phyloP scores from a whole-genome alignment of 2,888 invertebrate genomes.

The Drosophila cracens region DNA sequence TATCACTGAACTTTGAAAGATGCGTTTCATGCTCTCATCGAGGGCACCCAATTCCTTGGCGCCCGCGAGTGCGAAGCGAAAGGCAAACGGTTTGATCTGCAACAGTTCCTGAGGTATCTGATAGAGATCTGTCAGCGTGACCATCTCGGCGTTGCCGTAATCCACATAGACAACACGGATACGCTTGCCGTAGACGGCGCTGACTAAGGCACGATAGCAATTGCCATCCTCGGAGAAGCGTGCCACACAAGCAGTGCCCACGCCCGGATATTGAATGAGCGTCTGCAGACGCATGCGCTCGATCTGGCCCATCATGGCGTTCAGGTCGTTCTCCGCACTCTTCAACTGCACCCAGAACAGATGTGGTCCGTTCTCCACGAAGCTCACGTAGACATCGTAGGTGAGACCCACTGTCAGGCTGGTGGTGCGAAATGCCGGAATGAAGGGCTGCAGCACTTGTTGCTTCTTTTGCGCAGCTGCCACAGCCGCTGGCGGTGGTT shows the following conservation, averaged over 20 bases:
- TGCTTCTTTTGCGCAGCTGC: constrained; percentile 36
- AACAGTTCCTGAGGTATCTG: constrained; percentile 91
- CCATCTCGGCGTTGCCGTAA: constrained; percentile 91
- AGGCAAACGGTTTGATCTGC: constrained; percentile 90
- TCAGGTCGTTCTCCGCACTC: constrained; percentile 87
- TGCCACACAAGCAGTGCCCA: constrained; percentile 92
- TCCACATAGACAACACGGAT: constrained; percentile 93
- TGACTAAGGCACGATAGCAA: constrained; percentile 91
- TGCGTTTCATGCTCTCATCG: constrained; percentile 87
- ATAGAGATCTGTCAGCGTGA: constrained; percentile 90
- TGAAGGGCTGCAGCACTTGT: constrained; percentile 42
- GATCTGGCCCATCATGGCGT: constrained; percentile 90
- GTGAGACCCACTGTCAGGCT: constrained; percentile 86
- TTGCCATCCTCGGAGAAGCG: constrained; percentile 89
- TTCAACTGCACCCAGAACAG: constrained; percentile 91
- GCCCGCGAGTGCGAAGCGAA: constrained; percentile 90
- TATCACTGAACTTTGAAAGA: constrained; percentile 89
- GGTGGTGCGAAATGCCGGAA: constrained; percentile 83
- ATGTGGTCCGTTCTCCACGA: constrained; percentile 92
- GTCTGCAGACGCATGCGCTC: constrained; percentile 88
- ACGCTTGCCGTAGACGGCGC: constrained; percentile 89
- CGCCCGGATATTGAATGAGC: constrained; percentile 89
- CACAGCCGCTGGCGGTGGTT: constrained; percentile 37
- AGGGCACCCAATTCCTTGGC: constrained; percentile 87
- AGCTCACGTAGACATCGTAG: constrained; percentile 90